These are phyloP conservation scores for Augochlorella aurata DNA, from an alignment of 2,888 invertebrate species.

Conservation along the genomic window DNA sequence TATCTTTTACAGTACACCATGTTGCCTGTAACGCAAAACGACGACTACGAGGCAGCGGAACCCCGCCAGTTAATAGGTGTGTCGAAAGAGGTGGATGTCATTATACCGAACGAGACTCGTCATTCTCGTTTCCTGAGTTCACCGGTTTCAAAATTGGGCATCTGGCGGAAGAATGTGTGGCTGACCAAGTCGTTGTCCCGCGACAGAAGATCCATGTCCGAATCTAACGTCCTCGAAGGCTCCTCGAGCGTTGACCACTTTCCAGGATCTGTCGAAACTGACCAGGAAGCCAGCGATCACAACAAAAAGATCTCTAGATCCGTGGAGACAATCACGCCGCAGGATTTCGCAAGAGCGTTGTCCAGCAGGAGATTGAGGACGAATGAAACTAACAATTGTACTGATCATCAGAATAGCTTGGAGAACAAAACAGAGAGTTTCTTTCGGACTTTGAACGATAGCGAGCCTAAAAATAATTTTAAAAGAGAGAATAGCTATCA, in stretches of 20 bases:
- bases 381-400: conserved; percentile 46
- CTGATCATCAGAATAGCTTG: conserved; percentile 15
- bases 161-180: conserved; percentile 76
- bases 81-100: conserved; percentile 73
- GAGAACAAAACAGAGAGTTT: conserved; percentile 19
- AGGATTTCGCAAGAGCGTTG: conserved; percentile 66
- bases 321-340: conserved; percentile 65
- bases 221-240: conserved; percentile 1
- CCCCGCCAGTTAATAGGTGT: conserved; percentile 70
- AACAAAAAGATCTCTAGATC: conserved; percentile 33
- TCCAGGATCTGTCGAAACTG: conserved; percentile 32
- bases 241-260: conserved; percentile 20
- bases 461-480: conserved; percentile 41
- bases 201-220: conserved; percentile 37
- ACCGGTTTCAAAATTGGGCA: conserved; percentile 62
- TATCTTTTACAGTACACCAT: conserved; percentile 23
- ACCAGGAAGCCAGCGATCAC: conserved; percentile 12
- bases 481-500: conserved; percentile 46
- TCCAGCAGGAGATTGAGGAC: conserved; percentile 31
- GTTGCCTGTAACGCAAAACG: conserved; percentile 15
- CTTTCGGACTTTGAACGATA: not conserved
- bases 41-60: conserved; percentile 72
- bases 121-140: conserved; percentile 63
- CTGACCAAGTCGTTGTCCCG: conserved; percentile 69
- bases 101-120: conserved; percentile 73